These are phyloP conservation scores for Actinostola sp. DNA, from an alignment of 92 coral and sea anemone genomes.

Conservation along the genomic window DNA sequence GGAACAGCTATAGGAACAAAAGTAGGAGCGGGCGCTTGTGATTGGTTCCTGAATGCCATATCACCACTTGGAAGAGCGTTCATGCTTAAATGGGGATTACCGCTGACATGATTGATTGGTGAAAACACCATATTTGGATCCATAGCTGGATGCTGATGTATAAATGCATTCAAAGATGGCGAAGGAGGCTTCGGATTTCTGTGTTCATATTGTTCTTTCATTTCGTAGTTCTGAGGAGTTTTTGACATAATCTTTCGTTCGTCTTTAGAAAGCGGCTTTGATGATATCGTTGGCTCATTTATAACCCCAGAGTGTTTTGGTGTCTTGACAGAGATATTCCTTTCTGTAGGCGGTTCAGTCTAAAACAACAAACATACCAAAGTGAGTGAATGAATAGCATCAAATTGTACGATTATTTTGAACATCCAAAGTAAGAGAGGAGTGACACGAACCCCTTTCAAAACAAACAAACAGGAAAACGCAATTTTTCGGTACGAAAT, in stretches of 20 bases:
- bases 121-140: conserved; percentile 61
- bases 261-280: not conserved
- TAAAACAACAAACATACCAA: not conserved
- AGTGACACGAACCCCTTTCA: too few relatives aligned
- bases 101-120: conserved; percentile 77
- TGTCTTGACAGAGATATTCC: not conserved
- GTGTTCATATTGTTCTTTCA: not conserved
- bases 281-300: too few relatives aligned
- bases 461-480: too few relatives aligned
- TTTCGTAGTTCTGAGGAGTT: not conserved
- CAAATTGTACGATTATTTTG: too few relatives aligned
- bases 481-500: too few relatives aligned
- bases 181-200: conserved; percentile 60
- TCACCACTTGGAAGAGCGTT: conserved; percentile 12
- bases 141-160: conserved; percentile 33
- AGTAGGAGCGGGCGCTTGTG: conserved; percentile 35
- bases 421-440: too few relatives aligned
- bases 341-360: not conserved
- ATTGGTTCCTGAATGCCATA: conserved; percentile 23
- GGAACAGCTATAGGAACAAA: conserved; percentile 83
- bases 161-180: conserved; percentile 35
- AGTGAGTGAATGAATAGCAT: too few relatives aligned
- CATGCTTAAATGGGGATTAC: conserved; percentile 36
- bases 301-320: too few relatives aligned
- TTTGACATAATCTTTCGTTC: too few relatives aligned